These are phyloP conservation scores for Drosophila yooni DNA, from an alignment of 2,888 invertebrate species.

Conservation along the genomic window DNA sequence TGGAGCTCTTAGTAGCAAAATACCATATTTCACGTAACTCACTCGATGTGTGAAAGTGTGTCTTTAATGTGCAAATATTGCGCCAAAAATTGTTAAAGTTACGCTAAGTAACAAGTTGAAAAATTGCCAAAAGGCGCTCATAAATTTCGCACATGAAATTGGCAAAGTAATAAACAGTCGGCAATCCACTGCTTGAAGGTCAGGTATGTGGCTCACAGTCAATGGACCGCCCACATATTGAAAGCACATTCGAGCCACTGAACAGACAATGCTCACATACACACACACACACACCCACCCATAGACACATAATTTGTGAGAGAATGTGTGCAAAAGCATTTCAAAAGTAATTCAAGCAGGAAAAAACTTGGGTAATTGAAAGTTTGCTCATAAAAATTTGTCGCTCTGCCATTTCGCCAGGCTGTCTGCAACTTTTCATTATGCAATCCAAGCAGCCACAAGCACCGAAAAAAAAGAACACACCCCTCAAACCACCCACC, in stretches of 20 bases:
- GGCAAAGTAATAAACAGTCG: constrained; percentile 67
- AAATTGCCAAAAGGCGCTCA: constrained; percentile 68
- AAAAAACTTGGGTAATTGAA: constrained; percentile 80
- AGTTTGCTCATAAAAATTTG: constrained; percentile 80
- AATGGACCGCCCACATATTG: constrained; percentile 24
- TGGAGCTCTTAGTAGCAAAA: constrained; percentile 29
- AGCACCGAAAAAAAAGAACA: not conserved
- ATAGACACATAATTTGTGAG: constrained; percentile 10
- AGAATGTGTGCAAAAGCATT: constrained; percentile 53
- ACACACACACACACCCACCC: constrained; percentile 3
- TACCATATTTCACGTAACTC: constrained; percentile 49
- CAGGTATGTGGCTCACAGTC: constrained; percentile 37
- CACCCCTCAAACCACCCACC: not conserved
- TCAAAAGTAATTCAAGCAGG: constrained; percentile 77
- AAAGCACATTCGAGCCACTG: constrained; percentile 29
- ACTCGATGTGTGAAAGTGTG: constrained; percentile 2
- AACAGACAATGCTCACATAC: constrained; percentile 15
- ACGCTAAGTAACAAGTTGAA: constrained; percentile 76
- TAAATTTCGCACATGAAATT: constrained; percentile 66
- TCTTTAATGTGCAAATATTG: constrained; percentile 46
- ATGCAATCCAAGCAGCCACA: constrained; percentile 53
- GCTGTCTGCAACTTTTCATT: constrained; percentile 53
- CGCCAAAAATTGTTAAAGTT: constrained; percentile 66
- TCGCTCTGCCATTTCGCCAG: constrained; percentile 56
- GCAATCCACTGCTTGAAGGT: constrained; percentile 21